A percentile compares a stretch with the other conserved stretches of the same genome.
These are phyloP conservation scores for Turritopsis rubra DNA, from an alignment of 30 jellyfish, hydroid and myxozoan genomes.

Conservation along the genomic window DNA sequence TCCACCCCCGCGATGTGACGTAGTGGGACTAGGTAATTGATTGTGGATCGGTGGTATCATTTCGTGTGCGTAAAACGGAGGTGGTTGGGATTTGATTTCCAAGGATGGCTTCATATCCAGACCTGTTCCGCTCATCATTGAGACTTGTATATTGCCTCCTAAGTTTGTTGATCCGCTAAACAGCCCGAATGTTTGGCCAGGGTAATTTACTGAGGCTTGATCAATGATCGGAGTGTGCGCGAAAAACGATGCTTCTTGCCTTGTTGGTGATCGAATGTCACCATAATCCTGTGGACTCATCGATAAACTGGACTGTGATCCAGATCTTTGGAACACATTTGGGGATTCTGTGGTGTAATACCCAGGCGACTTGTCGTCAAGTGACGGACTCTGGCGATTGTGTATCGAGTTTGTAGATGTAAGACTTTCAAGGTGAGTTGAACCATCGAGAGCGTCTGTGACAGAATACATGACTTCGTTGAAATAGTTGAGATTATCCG, in stretches of 20 bases:
- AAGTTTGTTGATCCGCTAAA: constrained; percentile 5
- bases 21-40: constrained; percentile 37
- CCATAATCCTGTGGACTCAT: constrained; percentile 31
- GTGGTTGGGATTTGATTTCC: constrained; percentile 24
- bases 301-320: constrained; percentile 34
- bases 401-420: constrained; percentile 12
- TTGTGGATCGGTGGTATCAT: constrained; percentile 6
- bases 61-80: constrained; percentile 25
- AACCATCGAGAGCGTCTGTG: constrained; percentile 22
- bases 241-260: constrained; percentile 27
- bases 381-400: constrained; percentile 21
- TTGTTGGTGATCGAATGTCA: constrained; percentile 30
- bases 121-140: constrained; percentile 5
- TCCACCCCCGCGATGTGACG: constrained; percentile 22
- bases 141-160: not conserved
- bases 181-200: constrained; percentile 22
- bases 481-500: constrained; percentile 11
- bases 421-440: constrained; percentile 23
- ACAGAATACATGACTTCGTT: constrained; percentile 35
- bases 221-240: constrained; percentile 18
- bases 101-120: constrained; percentile 21
- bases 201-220: constrained; percentile 14
- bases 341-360: constrained; percentile 21
- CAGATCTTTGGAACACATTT: constrained; percentile 13
- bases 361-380: constrained; percentile 27